phyloP scores from a whole-genome alignment of 2,888 invertebrate species.

The Troides aeacus region DNA sequence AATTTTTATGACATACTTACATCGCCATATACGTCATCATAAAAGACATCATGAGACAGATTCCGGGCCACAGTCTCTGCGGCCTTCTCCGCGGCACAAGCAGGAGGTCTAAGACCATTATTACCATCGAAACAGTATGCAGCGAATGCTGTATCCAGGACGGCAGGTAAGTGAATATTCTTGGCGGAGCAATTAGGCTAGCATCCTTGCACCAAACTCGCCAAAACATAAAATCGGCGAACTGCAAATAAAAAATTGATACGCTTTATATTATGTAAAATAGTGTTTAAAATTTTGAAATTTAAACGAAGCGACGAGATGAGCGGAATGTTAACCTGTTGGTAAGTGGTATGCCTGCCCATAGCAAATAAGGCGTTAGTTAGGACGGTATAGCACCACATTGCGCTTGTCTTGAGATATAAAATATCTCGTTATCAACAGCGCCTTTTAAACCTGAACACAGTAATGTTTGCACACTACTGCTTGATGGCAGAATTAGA shows the following conservation, averaged over 20 bases:
- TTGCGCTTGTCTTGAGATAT: too few species aligned
- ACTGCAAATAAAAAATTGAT: slow-evolving; percentile 37
- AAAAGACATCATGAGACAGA: slow-evolving; percentile 38
- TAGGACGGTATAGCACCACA: too few species aligned
- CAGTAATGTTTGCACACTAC: too few species aligned
- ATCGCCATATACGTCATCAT: slow-evolving; percentile 37
- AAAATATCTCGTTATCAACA: too few species aligned
- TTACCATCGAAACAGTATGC: slow-evolving; percentile 46
- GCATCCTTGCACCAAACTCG: slow-evolving; percentile 39
- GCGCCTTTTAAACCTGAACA: too few species aligned
- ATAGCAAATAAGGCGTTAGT: too few species aligned
- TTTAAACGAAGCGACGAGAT: too few species aligned
- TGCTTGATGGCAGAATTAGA: too few species aligned
- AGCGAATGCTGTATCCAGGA: slow-evolving; percentile 52
- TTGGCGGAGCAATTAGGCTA: slow-evolving; percentile 41
- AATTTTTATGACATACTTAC: slow-evolving; percentile 41
- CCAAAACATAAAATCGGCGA: slow-evolving; percentile 48
- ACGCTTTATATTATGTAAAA: too few species aligned
- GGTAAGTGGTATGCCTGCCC: too few species aligned
- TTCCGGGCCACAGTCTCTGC: slow-evolving; percentile 35
- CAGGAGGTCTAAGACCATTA: slow-evolving; percentile 44
- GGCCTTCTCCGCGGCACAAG: slow-evolving; percentile 48
- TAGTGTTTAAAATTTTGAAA: too few species aligned
- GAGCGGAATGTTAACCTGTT: too few species aligned
- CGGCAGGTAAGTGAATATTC: slow-evolving; percentile 45